Conservation (phyloP, 2,797 vertebrate species). For the Margarornis squamiger region DNA sequence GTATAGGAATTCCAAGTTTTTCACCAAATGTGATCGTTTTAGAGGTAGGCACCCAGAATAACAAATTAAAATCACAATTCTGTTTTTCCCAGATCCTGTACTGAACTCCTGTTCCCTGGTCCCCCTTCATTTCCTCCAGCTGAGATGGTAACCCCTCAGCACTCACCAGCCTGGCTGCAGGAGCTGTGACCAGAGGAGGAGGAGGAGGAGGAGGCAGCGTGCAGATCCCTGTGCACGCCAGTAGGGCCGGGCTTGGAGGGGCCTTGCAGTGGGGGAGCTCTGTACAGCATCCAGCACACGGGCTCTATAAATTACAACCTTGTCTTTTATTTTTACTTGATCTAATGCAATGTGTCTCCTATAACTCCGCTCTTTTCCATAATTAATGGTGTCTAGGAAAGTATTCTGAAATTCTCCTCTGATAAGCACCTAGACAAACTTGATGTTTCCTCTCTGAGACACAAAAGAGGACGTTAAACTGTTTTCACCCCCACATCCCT, state of each 20-base stretch:
- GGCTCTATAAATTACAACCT: constrained; percentile 19
- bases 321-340: constrained; percentile 17
- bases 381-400: constrained; percentile 56
- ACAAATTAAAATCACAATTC: neutral
- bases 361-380: neutral
- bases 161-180: neutral
- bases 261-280: neutral
- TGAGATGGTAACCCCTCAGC: neutral
- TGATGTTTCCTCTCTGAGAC: constrained; percentile 24
- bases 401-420: constrained; percentile 27
- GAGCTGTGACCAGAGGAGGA: neutral
- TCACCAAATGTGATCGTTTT: neutral
- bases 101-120: neutral
- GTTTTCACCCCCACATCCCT: constrained; percentile 48
- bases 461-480: constrained; percentile 11
- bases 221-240: neutral
- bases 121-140: neutral
- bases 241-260: neutral
- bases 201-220: neutral
- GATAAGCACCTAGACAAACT: constrained; percentile 59
- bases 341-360: constrained; percentile 26
- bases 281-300: neutral
- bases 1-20: neutral
- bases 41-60: neutral
- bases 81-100: neutral